Percentiles rank a stretch among this genome's conserved stretches.
Evolutionary conservation across 2,113 vertebrate genomes (phyloP).

Genomic region (Ammodytes dubius): DNA sequence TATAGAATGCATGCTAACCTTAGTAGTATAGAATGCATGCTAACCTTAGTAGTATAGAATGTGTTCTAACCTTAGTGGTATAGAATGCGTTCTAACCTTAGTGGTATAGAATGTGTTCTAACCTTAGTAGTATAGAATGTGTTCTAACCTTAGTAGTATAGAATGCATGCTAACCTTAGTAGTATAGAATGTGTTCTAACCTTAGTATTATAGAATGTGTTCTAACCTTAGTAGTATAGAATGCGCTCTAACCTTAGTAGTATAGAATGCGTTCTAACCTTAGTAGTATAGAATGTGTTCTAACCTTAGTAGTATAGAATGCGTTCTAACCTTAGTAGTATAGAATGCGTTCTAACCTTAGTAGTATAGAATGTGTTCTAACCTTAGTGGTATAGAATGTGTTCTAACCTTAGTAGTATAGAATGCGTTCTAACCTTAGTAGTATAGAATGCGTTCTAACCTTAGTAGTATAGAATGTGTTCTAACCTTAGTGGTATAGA

Average conservation of each 20-base stretch:
- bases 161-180: slow-evolving; percentile 87
- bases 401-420: too few relatives aligned
- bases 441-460: slow-evolving; percentile 67
- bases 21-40: slow-evolving; percentile 71
- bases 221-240: too few relatives aligned
- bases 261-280: slow-evolving; percentile 81
- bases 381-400: slow-evolving; percentile 98
- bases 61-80: slow-evolving; percentile 89
- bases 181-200: slow-evolving; percentile 67
- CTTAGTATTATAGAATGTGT: too few relatives aligned
- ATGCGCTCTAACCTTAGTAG: slow-evolving; percentile 87
- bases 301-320: too few relatives aligned
- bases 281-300: too few relatives aligned
- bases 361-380: slow-evolving; percentile 59
- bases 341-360: slow-evolving; percentile 84
- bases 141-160: slow-evolving; percentile 87
- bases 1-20: slow-evolving; percentile 81
- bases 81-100: slow-evolving; percentile 84
- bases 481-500: slow-evolving; percentile 93
- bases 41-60: slow-evolving; percentile 87
- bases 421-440: slow-evolving; percentile 87
- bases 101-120: too few relatives aligned
- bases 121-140: too few relatives aligned
- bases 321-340: slow-evolving; percentile 87
- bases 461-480: slow-evolving; percentile 82